These are phyloP conservation scores for Pygocentrus nattereri DNA, from an alignment of 2,797 vertebrate genomes.

Conservation along the genomic window DNA sequence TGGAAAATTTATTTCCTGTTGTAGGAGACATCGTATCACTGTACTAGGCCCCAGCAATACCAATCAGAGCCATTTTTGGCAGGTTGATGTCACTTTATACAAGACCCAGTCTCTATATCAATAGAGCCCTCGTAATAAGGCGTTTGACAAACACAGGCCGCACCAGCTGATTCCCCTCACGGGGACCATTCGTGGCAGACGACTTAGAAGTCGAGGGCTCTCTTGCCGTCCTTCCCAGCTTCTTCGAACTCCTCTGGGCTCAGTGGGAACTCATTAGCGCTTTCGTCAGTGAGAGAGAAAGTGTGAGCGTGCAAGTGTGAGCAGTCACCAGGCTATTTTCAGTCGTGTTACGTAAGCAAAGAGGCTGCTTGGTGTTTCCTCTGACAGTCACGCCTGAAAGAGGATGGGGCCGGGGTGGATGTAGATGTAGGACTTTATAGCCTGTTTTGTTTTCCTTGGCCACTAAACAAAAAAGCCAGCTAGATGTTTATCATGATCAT, in stretches of 20 bases:
- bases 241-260: conserved; percentile 40
- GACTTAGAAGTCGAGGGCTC: neutral
- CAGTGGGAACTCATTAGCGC: conserved; percentile 57
- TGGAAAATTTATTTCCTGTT: neutral
- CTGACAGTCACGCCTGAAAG: conserved; percentile 38
- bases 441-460: neutral
- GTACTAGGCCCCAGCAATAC: neutral
- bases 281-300: conserved; percentile 32
- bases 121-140: neutral
- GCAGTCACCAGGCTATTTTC: conserved; percentile 47
- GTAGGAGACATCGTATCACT: neutral
- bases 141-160: neutral
- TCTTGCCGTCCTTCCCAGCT: neutral
- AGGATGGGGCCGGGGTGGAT: neutral
- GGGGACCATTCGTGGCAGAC: neutral
- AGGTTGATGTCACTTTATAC: neutral
- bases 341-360: conserved; percentile 44
- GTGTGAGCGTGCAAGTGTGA: conserved; percentile 25
- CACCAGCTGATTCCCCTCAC: neutral
- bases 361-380: conserved; percentile 53
- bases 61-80: neutral
- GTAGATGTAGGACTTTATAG: neutral
- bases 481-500: no score
- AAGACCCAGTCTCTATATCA: neutral
- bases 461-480: neutral